These are phyloP conservation scores for Panthera tigris DNA, from an alignment of 2,113 vertebrate genomes.

Conservation along the genomic window DNA sequence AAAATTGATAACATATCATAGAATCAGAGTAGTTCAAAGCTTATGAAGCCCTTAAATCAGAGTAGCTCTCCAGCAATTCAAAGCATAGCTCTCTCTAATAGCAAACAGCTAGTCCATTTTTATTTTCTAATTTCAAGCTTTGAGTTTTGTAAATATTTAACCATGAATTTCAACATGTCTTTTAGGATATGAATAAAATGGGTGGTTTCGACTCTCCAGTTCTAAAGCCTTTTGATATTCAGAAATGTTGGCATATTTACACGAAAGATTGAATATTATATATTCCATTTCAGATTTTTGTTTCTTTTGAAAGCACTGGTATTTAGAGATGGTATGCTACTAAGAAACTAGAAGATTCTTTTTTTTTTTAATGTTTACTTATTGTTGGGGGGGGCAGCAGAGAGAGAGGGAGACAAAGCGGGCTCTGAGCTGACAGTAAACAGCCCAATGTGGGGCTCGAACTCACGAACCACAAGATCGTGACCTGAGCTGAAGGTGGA, in stretches of 20 bases:
- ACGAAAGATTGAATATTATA: neutral
- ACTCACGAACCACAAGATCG: no score
- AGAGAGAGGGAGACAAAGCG: no score
- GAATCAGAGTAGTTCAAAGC: neutral
- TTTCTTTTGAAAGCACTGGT: neutral
- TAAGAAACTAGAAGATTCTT: neutral
- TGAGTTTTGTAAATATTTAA: slow-evolving; percentile 13
- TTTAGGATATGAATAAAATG: slow-evolving; percentile 3
- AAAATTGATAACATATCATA: neutral
- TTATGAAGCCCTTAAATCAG: neutral
- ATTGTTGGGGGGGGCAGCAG: no score
- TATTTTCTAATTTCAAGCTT: neutral
- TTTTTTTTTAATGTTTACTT: no score
- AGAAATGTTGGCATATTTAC: neutral
- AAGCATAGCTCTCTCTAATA: neutral
- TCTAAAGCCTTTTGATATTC: neutral
- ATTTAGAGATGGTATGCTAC: neutral
- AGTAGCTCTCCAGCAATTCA: neutral
- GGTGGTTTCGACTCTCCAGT: neutral
- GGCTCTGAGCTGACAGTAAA: no score
- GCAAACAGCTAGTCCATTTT: neutral
- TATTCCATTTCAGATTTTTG: neutral
- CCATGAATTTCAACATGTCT: neutral
- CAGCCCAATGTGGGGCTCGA: no score
- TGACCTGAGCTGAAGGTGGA: no score